These are phyloP conservation scores for Lepus americanus DNA, from an alignment of 2,113 vertebrate genomes.

Conservation along the genomic window DNA sequence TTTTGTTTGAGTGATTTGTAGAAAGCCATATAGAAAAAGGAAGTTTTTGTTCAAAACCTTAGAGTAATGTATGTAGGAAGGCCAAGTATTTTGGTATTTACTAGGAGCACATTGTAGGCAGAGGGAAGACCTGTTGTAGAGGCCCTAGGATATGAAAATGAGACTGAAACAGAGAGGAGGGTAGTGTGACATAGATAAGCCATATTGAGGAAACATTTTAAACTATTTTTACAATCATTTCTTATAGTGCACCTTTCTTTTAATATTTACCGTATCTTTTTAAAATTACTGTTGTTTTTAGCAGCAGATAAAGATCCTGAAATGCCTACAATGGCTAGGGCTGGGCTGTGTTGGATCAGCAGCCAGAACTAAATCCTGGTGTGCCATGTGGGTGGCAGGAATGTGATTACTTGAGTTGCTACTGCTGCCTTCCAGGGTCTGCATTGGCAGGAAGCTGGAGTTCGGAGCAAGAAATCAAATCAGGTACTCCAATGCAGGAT, in stretches of 20 bases:
- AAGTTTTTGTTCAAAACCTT: neutral
- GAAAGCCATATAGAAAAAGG: neutral
- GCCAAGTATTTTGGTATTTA: neutral
- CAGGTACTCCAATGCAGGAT: too few species aligned
- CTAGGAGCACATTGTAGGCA: neutral
- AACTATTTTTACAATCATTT: neutral
- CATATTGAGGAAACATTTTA: neutral
- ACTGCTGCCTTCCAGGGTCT: too few species aligned
- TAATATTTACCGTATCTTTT: neutral
- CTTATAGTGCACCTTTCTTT: neutral
- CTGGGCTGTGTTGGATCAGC: too few species aligned
- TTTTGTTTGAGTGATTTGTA: neutral
- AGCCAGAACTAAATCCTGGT: too few species aligned
- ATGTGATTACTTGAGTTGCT: too few species aligned
- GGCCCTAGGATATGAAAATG: neutral
- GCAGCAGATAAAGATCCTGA: too few species aligned
- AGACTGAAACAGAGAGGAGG: neutral
- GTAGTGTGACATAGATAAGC: too few species aligned
- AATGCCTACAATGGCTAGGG: too few species aligned
- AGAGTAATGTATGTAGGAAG: neutral
- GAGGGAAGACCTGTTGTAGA: neutral
- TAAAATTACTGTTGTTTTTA: too few species aligned
- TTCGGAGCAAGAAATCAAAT: too few species aligned
- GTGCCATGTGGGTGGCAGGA: too few species aligned
- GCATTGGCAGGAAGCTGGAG: too few species aligned